These are phyloP conservation scores for Amphipoea lucens DNA, from an alignment of 2,888 invertebrate species.

Conservation along the genomic window DNA sequence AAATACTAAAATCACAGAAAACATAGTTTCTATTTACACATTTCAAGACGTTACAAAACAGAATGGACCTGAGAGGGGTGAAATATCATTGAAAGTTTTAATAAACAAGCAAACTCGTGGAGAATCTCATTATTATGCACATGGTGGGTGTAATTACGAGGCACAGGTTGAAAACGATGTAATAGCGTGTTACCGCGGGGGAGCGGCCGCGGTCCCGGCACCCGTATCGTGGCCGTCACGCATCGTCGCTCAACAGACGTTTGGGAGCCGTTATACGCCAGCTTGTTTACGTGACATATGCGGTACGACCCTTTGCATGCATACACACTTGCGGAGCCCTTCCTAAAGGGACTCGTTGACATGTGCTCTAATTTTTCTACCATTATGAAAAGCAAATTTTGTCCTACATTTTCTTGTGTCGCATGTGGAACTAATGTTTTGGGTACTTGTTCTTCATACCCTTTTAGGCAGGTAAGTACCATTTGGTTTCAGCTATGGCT, in stretches of 20 bases:
- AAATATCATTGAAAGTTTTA: conserved; percentile 36
- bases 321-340: conserved; percentile 23
- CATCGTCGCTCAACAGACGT: conserved; percentile 68
- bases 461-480: not conserved
- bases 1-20: conserved; percentile 17
- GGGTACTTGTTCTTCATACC: conserved; percentile 9
- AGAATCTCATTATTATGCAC: conserved; percentile 48
- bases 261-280: conserved; percentile 76
- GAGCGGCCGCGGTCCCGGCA: conserved; percentile 59
- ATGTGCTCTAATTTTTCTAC: conserved; percentile 43
- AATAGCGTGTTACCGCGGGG: conserved; percentile 70
- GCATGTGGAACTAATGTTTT: conserved; percentile 31
- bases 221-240: conserved; percentile 66
- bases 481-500: conserved; percentile 19
- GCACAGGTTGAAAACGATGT: conserved; percentile 69
- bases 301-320: conserved; percentile 38
- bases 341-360: conserved; percentile 28
- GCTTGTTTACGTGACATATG: conserved; percentile 71
- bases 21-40: not conserved
- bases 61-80: not conserved
- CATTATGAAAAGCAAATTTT: conserved; percentile 23
- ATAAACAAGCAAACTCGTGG: conserved; percentile 35
- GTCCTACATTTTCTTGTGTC: conserved; percentile 23
- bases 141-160: conserved; percentile 56
- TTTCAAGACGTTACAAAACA: not conserved